These are phyloP conservation scores for Drosophila punjabiensis DNA, from an alignment of 1,140 invertebrate genomes.

Conservation along the genomic window DNA sequence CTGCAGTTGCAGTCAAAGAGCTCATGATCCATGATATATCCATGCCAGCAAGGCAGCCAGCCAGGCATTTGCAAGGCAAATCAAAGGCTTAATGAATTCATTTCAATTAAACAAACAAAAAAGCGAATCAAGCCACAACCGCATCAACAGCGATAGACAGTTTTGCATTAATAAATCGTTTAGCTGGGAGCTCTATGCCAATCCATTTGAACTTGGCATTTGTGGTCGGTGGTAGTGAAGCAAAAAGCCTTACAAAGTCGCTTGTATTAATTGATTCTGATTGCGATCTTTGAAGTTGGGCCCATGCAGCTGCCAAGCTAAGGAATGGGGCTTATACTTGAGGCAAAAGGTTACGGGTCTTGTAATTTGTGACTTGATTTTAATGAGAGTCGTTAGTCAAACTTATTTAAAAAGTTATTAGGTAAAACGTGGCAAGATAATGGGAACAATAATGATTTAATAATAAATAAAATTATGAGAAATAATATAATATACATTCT, in stretches of 20 bases:
- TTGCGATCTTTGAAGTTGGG: slow-evolving; percentile 47
- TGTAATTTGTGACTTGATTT: slow-evolving; percentile 36
- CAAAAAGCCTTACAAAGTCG: slow-evolving; percentile 27
- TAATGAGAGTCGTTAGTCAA: slow-evolving; percentile 33
- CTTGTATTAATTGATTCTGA: slow-evolving; percentile 52
- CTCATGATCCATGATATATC: slow-evolving; percentile 43
- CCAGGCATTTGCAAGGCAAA: slow-evolving; percentile 77
- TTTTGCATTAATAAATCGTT: slow-evolving; percentile 78
- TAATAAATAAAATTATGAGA: neutral
- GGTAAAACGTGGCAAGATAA: neutral
- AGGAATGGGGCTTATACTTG: slow-evolving; percentile 21
- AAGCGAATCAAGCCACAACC: slow-evolving; percentile 57
- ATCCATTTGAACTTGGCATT: slow-evolving; percentile 70
- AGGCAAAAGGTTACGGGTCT: slow-evolving; percentile 37
- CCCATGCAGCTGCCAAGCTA: slow-evolving; percentile 37
- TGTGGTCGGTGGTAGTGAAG: slow-evolving; percentile 6
- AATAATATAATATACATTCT: neutral
- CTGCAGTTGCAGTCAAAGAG: slow-evolving; percentile 1
- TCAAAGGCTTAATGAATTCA: slow-evolving; percentile 81
- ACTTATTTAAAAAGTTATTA: neutral
- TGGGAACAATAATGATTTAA: neutral
- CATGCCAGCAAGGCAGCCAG: neutral
- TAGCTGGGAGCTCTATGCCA: slow-evolving; percentile 65
- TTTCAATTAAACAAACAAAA: slow-evolving; percentile 78
- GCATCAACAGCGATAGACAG: slow-evolving; percentile 64